These are phyloP conservation scores for Marmota monax DNA, from an alignment of 2,113 vertebrate species.

Conservation along the genomic window DNA sequence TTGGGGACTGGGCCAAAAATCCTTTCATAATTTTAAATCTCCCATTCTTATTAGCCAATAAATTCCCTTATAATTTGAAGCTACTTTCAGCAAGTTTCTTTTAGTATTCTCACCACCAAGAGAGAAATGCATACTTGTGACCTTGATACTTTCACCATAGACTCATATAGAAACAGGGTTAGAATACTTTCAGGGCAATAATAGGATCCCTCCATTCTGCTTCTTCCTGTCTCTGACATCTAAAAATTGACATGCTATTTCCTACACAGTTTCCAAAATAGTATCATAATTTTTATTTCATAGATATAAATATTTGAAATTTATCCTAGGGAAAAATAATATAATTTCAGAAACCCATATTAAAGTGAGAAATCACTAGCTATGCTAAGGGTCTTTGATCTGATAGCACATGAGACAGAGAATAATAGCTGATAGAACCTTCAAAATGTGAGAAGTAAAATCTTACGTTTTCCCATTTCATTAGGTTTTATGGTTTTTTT, in stretches of 20 bases:
- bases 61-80: neutral
- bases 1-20: neutral
- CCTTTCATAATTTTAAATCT: slow-evolving; percentile 17
- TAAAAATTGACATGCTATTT: slow-evolving; percentile 24
- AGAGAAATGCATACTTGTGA: neutral
- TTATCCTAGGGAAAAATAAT: neutral
- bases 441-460: neutral
- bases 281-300: neutral
- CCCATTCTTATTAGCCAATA: neutral
- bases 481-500: neutral
- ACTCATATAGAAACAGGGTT: neutral
- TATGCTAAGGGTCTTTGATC: neutral
- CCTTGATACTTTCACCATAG: neutral
- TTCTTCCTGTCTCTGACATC: neutral
- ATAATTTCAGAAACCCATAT: neutral
- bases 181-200: neutral
- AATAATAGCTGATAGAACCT: neutral
- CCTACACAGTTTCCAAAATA: neutral
- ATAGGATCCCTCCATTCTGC: neutral
- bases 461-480: neutral
- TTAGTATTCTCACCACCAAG: neutral
- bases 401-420: neutral
- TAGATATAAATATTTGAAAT: slow-evolving; percentile 55
- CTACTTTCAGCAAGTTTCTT: neutral
- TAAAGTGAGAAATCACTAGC: neutral